Base-by-base conservation (phyloP, 2,113 vertebrate genomes). In the Hippocampus guttulatus region DNA sequence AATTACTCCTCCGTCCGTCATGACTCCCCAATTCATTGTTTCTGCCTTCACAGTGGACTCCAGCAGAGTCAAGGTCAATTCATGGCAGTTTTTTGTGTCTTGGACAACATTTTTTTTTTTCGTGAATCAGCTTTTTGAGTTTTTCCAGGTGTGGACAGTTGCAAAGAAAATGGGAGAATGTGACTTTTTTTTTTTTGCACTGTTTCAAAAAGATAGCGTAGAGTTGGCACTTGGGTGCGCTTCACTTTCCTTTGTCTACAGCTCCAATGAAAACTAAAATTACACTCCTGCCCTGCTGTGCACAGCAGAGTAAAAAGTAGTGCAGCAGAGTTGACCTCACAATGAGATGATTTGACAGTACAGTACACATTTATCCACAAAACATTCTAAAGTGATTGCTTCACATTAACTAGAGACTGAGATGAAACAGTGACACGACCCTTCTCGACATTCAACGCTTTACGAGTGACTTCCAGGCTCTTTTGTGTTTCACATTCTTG, bases 11-110 rank as follows among this genome's bases (percentile, higher is more conserved):
- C 73, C 79, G 80, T 88, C 75, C 75, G 74, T 76, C 74, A 47
- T 57, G 73, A 38, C 64, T 69, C 51, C 47, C n/a, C 5, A 10
- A 69, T 58, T 64, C 52, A 57, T 65, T 20, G 64, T 18, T 21
- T 73, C 68, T 70, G 70, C 54, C 75, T 83, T 85, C 81, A 87
- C 82, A 85, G 84, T 85, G 71, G 71, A 86, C 76, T 86, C 82
- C 21, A n/a, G 69, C 62, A 68, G 72, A 73, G 74, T 67, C 55
- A 0, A 67, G 76, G 73, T 78, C 68, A 64, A 51, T 75, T 78
- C 66, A 61, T 11, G 21, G 40, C n/a, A 64, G 55, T 58, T 27
- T 58, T 68, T 58, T 38, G 14, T 61, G 23, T 66, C 23, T 70
- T 65, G 1, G 41, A 43, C 12, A 68, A 30, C 8, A 23, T 58